Conservation (phyloP, 2,797 vertebrate species). For the Florisuga fusca region DNA sequence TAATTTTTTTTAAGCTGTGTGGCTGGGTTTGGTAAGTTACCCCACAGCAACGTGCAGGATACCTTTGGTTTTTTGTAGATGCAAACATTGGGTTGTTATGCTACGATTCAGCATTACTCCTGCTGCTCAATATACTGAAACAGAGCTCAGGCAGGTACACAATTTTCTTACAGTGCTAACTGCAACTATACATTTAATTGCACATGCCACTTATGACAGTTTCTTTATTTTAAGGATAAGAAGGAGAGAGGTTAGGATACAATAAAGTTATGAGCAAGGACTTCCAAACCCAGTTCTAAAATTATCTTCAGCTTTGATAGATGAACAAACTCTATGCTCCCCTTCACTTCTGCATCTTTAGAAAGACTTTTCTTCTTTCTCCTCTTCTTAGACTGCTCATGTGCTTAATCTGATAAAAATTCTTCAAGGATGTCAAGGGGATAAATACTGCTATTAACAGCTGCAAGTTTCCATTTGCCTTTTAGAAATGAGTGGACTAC, state of each 20-base stretch:
- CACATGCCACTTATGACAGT: neutral
- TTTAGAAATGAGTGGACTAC: neutral
- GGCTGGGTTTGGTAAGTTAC: neutral
- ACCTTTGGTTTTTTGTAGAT: neutral
- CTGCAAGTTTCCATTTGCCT: neutral
- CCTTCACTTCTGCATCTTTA: neutral
- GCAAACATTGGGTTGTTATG: neutral
- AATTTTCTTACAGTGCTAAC: neutral
- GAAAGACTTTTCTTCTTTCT: neutral
- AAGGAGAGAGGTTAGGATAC: neutral
- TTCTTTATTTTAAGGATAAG: neutral
- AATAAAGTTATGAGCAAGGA: neutral
- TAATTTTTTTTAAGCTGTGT: neutral
- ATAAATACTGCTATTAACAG: slow-evolving; percentile 26
- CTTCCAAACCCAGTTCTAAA: neutral
- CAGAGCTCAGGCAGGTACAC: neutral
- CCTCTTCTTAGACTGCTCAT: neutral
- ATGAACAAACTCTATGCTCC: neutral
- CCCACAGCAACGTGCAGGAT: neutral
- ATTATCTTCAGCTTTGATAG: neutral
- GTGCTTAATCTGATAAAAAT: neutral
- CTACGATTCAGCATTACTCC: neutral
- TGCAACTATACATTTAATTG: no score
- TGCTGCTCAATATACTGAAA: neutral
- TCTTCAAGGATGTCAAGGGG: neutral